Conservation (phyloP, 2,113 vertebrate species). For the Platichthys stellatus region DNA sequence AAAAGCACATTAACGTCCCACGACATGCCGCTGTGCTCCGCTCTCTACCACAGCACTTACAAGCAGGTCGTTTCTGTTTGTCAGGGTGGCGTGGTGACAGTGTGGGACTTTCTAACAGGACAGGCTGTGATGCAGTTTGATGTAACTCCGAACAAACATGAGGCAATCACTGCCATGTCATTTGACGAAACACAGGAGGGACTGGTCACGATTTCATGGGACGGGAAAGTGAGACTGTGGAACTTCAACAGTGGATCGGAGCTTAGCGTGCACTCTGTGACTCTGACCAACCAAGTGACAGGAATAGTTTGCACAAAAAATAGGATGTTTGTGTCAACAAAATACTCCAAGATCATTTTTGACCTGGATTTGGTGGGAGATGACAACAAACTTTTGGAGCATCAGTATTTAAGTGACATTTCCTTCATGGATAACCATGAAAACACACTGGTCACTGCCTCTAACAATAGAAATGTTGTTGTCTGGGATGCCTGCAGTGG, state of each 20-base stretch:
- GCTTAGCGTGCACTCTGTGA: neutral
- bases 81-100: conserved; percentile 10
- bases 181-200: conserved; percentile 15
- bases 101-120: conserved; percentile 40
- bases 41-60: conserved; percentile 29
- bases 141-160: neutral
- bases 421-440: conserved; percentile 10
- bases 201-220: conserved; percentile 3
- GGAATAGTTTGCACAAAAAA: neutral
- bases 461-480: conserved; percentile 19
- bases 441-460: neutral
- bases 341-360: conserved; percentile 7
- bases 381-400: neutral
- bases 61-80: conserved; percentile 37
- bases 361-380: neutral
- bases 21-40: conserved; percentile 4
- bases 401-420: conserved; percentile 16
- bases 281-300: neutral
- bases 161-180: neutral
- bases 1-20: neutral
- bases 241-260: conserved; percentile 29
- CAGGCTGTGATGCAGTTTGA: conserved; percentile 7
- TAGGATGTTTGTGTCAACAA: conserved; percentile 1
- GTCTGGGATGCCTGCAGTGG: neutral
- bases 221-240: conserved; percentile 32